Evolutionary conservation across 2,888 invertebrate genomes (phyloP), one percentile per base, ranked within the genome.

Genomic region (Morpho deidamia): DNA sequence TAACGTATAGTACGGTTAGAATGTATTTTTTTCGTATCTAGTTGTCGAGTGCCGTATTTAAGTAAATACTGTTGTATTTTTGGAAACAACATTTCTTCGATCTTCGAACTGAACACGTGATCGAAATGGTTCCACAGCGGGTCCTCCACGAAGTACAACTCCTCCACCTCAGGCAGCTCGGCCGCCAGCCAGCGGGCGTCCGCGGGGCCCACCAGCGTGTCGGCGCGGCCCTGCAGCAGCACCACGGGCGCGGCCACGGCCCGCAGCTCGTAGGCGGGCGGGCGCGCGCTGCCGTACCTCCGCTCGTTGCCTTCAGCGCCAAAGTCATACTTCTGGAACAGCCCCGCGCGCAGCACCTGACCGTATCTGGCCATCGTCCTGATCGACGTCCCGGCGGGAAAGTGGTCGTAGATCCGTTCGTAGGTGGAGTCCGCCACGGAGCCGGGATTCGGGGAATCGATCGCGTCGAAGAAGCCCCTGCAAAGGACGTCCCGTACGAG

Each of bases 301-400:
- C 47, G 46, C 42, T 72, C 12, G 55, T 81, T 83, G 8, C 58
- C 38, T 0, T 1, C 14, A 1, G 38, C 9, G 0, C 81, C 77
- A 55, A 78, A 75, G 41, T 83, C 76, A 51, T 68, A 83, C 1
- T 66, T 56, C 0, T 63, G 59, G 56, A 81, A 83, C 2, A 35
- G 58, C 12, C 58, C 59, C 0, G 60, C 57, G 1, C 44, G 8
- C 2, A 65, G 53, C 4, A 72, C 62, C 56, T 81, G 79, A 1
- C 60, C 56, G 44, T 67, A 69, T 52, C 80, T 76, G 0, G 66
- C 53, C 8, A 79, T 45, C 32, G 70, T 74, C 56, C 69, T 78
- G 10, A 66, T 59, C 0, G 80, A 80, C 0, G 71, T 70, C 0
- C 76, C 76, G 0, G 72, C 68, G 0, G 81, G 81, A 12, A 66